Evolutionary conservation across 2,888 invertebrate genomes (phyloP).

Genomic region (Drosophila acutilabella): DNA sequence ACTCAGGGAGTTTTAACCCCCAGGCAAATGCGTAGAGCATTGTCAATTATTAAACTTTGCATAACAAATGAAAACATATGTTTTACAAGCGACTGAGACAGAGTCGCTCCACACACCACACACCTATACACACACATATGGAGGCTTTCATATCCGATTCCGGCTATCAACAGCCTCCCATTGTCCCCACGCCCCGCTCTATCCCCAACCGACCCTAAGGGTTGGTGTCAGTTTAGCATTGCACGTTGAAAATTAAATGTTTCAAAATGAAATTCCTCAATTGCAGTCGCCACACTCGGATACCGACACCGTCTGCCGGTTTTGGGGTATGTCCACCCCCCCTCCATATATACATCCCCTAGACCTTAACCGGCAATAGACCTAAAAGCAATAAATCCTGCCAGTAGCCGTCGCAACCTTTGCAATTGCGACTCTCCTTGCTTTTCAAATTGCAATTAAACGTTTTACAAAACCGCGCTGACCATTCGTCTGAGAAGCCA

Average conservation of each 20-base stretch:
- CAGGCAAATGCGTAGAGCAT: slow-evolving; percentile 35
- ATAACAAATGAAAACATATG: slow-evolving; percentile 80
- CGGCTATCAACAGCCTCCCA: slow-evolving; percentile 61
- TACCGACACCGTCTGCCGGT: slow-evolving; percentile 8
- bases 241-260: slow-evolving; percentile 78
- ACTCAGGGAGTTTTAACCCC: slow-evolving; percentile 47
- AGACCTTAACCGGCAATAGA: slow-evolving; percentile 56
- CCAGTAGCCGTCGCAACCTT: slow-evolving; percentile 63
- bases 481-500: slow-evolving; percentile 58
- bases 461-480: slow-evolving; percentile 81
- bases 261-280: slow-evolving; percentile 82
- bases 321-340: not conserved
- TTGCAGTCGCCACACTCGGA: slow-evolving; percentile 71
- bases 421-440: slow-evolving; percentile 48
- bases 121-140: slow-evolving; percentile 27
- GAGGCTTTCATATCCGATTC: slow-evolving; percentile 74
- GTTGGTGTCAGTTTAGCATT: slow-evolving; percentile 56
- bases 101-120: slow-evolving; percentile 1
- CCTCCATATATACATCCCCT: not conserved
- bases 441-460: slow-evolving; percentile 82
- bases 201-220: slow-evolving; percentile 22
- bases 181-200: not conserved
- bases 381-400: slow-evolving; percentile 78
- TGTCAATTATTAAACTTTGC: slow-evolving; percentile 80
- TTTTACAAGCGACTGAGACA: slow-evolving; percentile 63